These are phyloP conservation scores for Tetanocera ferruginea DNA, from an alignment of 2,888 invertebrate genomes.

Conservation along the genomic window DNA sequence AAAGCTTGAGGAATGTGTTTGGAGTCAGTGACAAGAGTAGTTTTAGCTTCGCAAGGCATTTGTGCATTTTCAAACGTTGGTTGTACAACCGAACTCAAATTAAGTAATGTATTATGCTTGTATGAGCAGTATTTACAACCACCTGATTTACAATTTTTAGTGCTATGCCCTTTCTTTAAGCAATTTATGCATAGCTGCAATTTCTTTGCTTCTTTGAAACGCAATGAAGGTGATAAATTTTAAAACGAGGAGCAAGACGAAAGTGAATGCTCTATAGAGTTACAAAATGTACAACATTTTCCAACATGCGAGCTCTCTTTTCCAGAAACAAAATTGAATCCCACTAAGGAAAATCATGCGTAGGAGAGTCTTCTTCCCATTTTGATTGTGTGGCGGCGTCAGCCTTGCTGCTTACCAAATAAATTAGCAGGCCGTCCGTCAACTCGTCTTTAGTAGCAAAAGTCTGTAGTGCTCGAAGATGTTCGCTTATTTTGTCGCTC, in stretches of 20 bases:
- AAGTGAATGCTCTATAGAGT: too few relatives aligned
- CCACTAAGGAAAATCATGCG: too few relatives aligned
- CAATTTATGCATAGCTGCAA: slow-evolving; percentile 37
- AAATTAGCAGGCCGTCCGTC: too few relatives aligned
- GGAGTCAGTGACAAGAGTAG: background rate
- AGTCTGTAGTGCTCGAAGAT: slow-evolving; percentile 41
- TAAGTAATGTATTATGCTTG: slow-evolving; percentile 24
- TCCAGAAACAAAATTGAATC: too few relatives aligned
- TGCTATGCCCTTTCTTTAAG: slow-evolving; percentile 11
- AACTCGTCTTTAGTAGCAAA: too few relatives aligned
- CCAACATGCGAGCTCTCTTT: too few relatives aligned
- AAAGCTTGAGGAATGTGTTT: background rate
- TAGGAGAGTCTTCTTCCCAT: too few relatives aligned
- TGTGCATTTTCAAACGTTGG: background rate
- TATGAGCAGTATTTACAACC: slow-evolving; percentile 20
- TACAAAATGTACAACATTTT: too few relatives aligned
- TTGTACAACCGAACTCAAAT: background rate
- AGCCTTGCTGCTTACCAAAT: too few relatives aligned
- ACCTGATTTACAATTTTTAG: slow-evolving; percentile 31
- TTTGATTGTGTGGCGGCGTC: too few relatives aligned
- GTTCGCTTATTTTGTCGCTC: slow-evolving; percentile 41
- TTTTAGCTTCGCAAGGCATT: background rate
- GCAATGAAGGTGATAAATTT: too few relatives aligned
- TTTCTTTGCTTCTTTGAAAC: slow-evolving; percentile 38
- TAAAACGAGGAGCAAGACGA: too few relatives aligned